Conservation (phyloP, 2,888 invertebrate species). For the Agrenia bidenticulata region DNA sequence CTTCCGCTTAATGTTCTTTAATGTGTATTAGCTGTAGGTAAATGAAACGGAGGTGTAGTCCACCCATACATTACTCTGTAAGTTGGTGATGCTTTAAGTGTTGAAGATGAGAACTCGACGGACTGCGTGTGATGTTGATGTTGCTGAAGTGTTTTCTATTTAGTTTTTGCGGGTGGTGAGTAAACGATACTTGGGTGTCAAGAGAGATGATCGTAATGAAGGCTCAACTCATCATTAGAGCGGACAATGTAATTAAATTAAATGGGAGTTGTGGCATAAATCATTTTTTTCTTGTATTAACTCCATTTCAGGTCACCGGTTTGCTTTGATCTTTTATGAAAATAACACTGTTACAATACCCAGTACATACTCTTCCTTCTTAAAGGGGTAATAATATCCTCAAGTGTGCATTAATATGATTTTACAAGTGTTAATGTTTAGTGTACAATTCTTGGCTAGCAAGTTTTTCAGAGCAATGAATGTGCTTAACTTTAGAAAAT, state of each 20-base stretch:
- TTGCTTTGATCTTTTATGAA: constrained; percentile 41
- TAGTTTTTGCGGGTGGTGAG: constrained; percentile 43
- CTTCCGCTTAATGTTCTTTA: constrained; percentile 7
- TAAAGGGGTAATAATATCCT: too few species aligned
- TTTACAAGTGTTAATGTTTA: too few species aligned
- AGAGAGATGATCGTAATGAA: constrained; percentile 39
- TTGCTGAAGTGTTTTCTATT: constrained; percentile 37
- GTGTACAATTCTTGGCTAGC: too few species aligned
- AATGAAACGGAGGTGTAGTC: constrained; percentile 20
- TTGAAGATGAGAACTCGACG: constrained; percentile 1
- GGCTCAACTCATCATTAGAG: constrained; percentile 49
- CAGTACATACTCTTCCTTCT: too few species aligned
- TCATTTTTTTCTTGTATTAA: constrained; percentile 37
- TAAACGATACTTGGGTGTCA: constrained; percentile 24
- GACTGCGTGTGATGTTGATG: constrained; percentile 6
- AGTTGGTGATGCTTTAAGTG: constrained; percentile 10
- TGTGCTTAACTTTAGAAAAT: too few species aligned
- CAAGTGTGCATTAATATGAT: too few species aligned
- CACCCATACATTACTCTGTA: not conserved
- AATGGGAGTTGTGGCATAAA: constrained; percentile 48
- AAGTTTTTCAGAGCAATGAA: too few species aligned
- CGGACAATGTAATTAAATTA: constrained; percentile 50
- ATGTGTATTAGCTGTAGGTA: constrained; percentile 19
- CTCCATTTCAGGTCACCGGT: constrained; percentile 45
- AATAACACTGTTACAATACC: constrained; percentile 23